Evolutionary conservation across 1,140 invertebrate species (phyloP).

Genomic region (Dufourea novaeangliae): DNA sequence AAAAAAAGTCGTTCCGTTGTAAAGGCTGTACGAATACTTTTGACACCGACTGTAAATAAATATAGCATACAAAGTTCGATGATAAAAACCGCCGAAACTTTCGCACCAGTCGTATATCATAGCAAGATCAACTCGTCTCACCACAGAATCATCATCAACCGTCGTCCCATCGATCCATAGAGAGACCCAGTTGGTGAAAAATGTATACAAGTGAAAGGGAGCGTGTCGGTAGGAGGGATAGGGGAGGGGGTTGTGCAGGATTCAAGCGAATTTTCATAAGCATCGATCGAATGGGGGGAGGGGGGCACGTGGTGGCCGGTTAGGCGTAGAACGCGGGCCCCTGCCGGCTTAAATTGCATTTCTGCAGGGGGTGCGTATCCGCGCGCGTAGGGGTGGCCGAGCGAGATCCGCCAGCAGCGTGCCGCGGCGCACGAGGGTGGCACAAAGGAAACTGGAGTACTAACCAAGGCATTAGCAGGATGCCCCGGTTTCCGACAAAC

Average conservation of each 20-base stretch:
- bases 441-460: conserved; percentile 72
- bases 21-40: too few species aligned
- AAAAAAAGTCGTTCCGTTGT: too few species aligned
- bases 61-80: too few species aligned
- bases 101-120: too few species aligned
- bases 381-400: conserved; percentile 46
- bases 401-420: conserved; percentile 29
- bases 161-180: background rate
- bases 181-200: background rate
- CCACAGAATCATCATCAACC: background rate
- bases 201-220: background rate
- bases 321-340: conserved; percentile 52
- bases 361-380: conserved; percentile 57
- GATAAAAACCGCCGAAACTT: too few species aligned
- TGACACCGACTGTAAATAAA: too few species aligned
- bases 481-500: conserved; percentile 50
- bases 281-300: background rate
- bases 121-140: too few species aligned
- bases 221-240: background rate
- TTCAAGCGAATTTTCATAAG: conserved; percentile 31
- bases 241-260: background rate
- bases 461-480: conserved; percentile 71
- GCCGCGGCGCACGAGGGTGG: conserved; percentile 53
- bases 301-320: conserved; percentile 48
- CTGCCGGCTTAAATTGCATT: conserved; percentile 64